Evolutionary conservation across 2,797 vertebrate species (phyloP), one percentile per base, ranked within the genome.

Genomic region (Pampus argenteus): DNA sequence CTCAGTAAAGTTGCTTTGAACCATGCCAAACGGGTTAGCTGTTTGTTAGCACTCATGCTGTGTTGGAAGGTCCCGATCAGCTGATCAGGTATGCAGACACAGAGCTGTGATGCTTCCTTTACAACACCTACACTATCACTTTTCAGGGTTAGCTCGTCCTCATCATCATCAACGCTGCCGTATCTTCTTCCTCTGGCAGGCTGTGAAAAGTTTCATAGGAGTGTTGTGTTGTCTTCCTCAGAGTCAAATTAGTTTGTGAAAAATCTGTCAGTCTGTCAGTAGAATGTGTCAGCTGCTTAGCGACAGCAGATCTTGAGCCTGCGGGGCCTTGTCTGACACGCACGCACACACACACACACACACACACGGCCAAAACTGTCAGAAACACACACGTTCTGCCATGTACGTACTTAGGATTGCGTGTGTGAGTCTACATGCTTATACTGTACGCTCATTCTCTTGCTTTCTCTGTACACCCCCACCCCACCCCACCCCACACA

Each of bases 271-370:
- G 85, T 85, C 83, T 88, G 87, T 89, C 78, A 71, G 89, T 84
- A 77, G 90, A 79, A 88, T 79, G 88, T 91, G 89, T 92, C 89
- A 88, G 90, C 89, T 92, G 91, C 83, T 88, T 87, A 84, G 87
- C 71, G 86, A 93, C 94, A 92, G 93, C 87, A 89, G 88, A 89
- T 91, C 76, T 54, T 71, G 52, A 57, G 91, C 93, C 86, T 44
- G 79, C 66, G 9, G 92, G 93, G 87, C 67, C 47, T 74, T 64
- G 59, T 79, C 66, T 82, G 74, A 78, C 78, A 80, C 83, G 77
- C 72, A 75, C 74, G 72, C 65, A 49, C 67, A 15, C 49, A 48
- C 66, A 57, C 52, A 75, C 61, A 66, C 55, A 70, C 72, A 56
- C 55, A 54, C 54, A 57, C 59, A 54, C 59, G 34, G 22, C 72